Base-by-base conservation (phyloP, 2,888 invertebrate species). In the Sinotaia quadrata region DNA sequence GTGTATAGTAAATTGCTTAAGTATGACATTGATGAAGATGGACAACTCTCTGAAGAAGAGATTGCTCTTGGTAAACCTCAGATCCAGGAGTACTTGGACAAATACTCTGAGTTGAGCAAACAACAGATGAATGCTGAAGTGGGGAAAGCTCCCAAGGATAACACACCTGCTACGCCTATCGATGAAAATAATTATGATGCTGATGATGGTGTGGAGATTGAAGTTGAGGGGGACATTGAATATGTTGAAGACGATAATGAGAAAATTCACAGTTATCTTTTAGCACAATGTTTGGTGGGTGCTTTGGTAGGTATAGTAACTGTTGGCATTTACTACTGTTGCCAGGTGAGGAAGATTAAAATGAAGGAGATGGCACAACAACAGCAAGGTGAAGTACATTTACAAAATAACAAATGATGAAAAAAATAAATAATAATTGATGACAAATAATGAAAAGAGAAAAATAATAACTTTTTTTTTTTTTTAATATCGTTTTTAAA, bases 11-110 rank as follows among this genome's bases (percentile, higher is more conserved):
- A n/a, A n/a, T n/a, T n/a, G n/a, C 5, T 8, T 18, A 59, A 72
- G 34, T 72, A 67, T 61, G 72, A 72, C 59, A 31, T 60, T 15
- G 58, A 72, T 54, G 62, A 67, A 37, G 69, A 72, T 65, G 72
- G 72, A 24, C 41, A 63, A 27, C 60, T 72, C 51, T 61, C 58
- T 24, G 63, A 62, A 49, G 59, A 63, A 44, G 72, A 72, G 36
- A 41, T 69, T 12, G 61, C 67, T 15, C 29, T 69, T 31, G 66
- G 56, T 12, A 54, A 63, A 31, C 66, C 58, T 12, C 58, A 60
- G n/a, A 72, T 72, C 8, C 51, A 65, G n/a, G 36, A 49, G 44
- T 36, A 59, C 12, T 54, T 61, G 15, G 68, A 68, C 36, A 61
- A 51, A 33, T 61, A 68, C 24, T 36, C 21, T 15, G 18, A 58